A percentile compares a stretch with the other conserved stretches of the same genome.
Conservation (phyloP, 2,888 invertebrate genomes). For the Alloscopus bannaensis region DNA sequence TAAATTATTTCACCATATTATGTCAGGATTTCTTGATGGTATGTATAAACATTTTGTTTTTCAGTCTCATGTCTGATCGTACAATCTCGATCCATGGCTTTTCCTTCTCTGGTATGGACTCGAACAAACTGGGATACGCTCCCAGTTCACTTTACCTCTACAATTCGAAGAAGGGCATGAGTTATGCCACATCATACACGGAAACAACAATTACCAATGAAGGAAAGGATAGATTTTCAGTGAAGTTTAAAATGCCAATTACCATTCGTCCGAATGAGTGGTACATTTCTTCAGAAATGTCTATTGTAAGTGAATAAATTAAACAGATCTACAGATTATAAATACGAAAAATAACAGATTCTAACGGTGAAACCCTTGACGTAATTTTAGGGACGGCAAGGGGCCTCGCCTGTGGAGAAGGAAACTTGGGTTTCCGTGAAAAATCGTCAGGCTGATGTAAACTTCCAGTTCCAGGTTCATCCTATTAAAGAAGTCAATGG, state of each 20-base stretch:
- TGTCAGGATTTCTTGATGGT: not conserved
- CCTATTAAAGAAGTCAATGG: slow-evolving; percentile 66
- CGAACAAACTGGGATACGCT: slow-evolving; percentile 66
- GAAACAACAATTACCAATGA: slow-evolving; percentile 63
- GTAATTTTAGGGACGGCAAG: slow-evolving; percentile 62
- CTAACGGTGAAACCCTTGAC: too few relatives aligned
- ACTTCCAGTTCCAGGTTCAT: slow-evolving; percentile 69
- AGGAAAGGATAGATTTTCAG: slow-evolving; percentile 67
- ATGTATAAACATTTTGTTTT: slow-evolving; percentile 21
- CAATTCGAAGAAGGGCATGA: slow-evolving; percentile 68
- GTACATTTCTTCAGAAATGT: slow-evolving; percentile 71
- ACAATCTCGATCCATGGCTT: slow-evolving; percentile 66
- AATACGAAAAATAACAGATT: too few relatives aligned
- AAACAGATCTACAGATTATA: too few relatives aligned
- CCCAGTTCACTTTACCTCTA: slow-evolving; percentile 68
- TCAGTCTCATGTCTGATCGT: slow-evolving; percentile 65
- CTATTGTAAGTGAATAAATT: slow-evolving; percentile 51
- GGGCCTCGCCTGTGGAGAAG: slow-evolving; percentile 62
- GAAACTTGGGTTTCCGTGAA: slow-evolving; percentile 68
- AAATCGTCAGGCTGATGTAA: slow-evolving; percentile 68
- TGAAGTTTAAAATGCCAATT: slow-evolving; percentile 69
- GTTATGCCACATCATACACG: slow-evolving; percentile 65
- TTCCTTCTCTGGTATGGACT: slow-evolving; percentile 68
- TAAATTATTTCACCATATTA: not conserved
- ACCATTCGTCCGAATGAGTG: slow-evolving; percentile 67